A percentile compares a stretch with the other conserved stretches of the same genome.
Conservation (phyloP, 2,113 vertebrate species). For the Aldabrachelys gigantea region DNA sequence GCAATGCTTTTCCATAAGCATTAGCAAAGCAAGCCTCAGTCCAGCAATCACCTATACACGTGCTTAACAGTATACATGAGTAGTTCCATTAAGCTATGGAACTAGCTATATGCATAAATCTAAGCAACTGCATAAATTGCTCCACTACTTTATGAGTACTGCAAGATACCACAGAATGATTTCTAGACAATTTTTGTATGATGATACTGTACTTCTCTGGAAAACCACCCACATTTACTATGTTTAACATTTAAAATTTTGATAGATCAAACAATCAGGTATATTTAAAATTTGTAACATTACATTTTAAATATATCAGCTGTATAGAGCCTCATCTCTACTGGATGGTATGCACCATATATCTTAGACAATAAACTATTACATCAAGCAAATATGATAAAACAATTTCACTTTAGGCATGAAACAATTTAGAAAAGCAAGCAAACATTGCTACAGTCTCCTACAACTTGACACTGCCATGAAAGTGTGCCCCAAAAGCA, state of each 20-base stretch:
- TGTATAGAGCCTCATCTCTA: not conserved
- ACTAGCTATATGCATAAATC: not conserved
- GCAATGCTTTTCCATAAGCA: not conserved
- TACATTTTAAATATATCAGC: not conserved
- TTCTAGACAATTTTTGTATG: not conserved
- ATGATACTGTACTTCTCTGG: not conserved
- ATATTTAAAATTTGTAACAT: not conserved
- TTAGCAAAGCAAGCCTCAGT: not conserved
- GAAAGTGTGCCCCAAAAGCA: not conserved
- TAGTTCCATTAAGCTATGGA: not conserved
- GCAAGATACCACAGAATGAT: not conserved
- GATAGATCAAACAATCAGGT: not conserved
- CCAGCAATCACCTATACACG: not conserved
- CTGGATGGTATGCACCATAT: not conserved
- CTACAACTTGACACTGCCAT: not conserved
- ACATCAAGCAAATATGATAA: not conserved
- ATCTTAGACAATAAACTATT: not conserved
- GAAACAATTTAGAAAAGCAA: not conserved
- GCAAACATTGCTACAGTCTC: fast-evolving
- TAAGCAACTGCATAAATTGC: not conserved
- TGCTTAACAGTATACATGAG: not conserved
- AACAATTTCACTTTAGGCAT: not conserved
- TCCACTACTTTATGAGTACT: not conserved
- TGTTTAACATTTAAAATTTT: not conserved
- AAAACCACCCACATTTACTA: not conserved